These are phyloP conservation scores for Salmo trutta DNA, from an alignment of 2,797 vertebrate species.

Conservation along the genomic window DNA sequence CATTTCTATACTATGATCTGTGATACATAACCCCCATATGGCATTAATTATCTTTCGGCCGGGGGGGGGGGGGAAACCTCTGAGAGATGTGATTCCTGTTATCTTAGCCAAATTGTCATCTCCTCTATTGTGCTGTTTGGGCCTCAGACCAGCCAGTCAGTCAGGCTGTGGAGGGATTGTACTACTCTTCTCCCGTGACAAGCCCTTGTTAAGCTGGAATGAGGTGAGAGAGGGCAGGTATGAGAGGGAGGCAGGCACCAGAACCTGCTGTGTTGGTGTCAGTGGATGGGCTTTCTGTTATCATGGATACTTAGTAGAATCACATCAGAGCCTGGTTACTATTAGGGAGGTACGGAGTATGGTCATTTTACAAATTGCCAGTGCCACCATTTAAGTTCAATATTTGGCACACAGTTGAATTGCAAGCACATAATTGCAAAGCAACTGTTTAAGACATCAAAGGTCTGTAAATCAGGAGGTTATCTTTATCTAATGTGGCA, in stretches of 20 bases:
- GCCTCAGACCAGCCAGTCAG: neutral
- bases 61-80: constrained; percentile 26
- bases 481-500: no score
- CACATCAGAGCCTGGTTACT: no score
- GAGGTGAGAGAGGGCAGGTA: constrained; percentile 13
- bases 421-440: no score
- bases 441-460: no score
- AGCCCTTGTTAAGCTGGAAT: neutral
- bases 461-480: no score
- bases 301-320: neutral
- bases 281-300: neutral
- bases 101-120: constrained; percentile 4
- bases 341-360: no score
- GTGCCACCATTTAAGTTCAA: no score
- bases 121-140: constrained; percentile 23
- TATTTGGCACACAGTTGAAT: no score
- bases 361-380: no score
- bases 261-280: constrained; percentile 9
- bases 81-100: constrained; percentile 20
- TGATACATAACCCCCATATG: constrained; percentile 64
- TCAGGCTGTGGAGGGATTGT: neutral
- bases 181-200: constrained; percentile 25
- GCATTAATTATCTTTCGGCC: constrained; percentile 56
- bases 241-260: constrained; percentile 26
- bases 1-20: constrained; percentile 50